Evolutionary conservation across 2,113 vertebrate species (phyloP).

Genomic region (Passer domesticus): DNA sequence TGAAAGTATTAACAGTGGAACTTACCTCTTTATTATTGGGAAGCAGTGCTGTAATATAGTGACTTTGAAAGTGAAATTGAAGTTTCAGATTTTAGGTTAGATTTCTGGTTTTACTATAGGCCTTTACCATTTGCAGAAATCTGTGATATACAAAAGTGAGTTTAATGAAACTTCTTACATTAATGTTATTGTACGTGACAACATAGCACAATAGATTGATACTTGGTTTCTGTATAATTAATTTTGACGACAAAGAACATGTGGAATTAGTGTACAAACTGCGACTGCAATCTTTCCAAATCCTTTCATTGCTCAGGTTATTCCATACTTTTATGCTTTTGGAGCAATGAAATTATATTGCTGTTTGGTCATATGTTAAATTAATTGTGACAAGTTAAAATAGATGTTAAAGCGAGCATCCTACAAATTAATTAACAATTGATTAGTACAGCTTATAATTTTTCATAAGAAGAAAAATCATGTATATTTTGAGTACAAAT

Average conservation of each 20-base stretch:
- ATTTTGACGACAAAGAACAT: constrained; percentile 55
- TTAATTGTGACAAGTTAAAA: constrained; percentile 23
- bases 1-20: background rate
- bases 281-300: background rate
- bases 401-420: background rate
- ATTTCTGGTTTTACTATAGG: background rate
- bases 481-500: background rate
- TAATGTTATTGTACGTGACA: background rate
- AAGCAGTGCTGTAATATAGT: background rate
- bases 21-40: background rate
- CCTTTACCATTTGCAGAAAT: background rate
- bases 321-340: background rate
- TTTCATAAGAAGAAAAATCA: background rate
- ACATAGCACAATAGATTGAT: background rate
- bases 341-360: background rate
- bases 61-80: background rate
- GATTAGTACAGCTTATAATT: background rate
- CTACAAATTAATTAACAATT: background rate
- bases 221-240: constrained; percentile 63
- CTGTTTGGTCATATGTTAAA: background rate
- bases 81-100: background rate
- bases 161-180: background rate
- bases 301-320: background rate
- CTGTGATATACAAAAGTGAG: background rate
- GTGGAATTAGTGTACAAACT: constrained; percentile 49